Percentiles rank a stretch among this genome's conserved stretches.
Conservation (phyloP, 1,140 invertebrate species). For the Piezodorus guildinii region DNA sequence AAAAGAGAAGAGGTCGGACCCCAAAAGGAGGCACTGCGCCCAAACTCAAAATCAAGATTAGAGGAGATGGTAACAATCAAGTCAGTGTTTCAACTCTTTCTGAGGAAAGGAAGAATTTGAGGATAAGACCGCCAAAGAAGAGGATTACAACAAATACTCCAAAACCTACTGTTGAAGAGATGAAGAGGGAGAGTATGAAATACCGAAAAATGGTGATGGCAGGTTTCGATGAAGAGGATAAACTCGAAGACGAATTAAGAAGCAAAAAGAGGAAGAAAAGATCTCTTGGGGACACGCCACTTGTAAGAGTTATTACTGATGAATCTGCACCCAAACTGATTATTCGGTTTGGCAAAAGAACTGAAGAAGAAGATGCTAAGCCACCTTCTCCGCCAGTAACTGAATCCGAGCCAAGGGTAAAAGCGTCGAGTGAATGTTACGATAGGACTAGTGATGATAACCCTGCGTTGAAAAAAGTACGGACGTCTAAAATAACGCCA, state of each 20-base stretch:
- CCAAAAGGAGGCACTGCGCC: constrained; percentile 39
- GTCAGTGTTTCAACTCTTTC: constrained; percentile 29
- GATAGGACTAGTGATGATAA: constrained; percentile 26
- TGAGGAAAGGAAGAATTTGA: constrained; percentile 39
- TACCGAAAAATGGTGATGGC: constrained; percentile 71
- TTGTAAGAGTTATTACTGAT: constrained; percentile 33
- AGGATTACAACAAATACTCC: constrained; percentile 46
- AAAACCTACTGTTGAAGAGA: constrained; percentile 58
- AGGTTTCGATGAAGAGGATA: constrained; percentile 54
- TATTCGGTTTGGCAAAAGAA: constrained; percentile 44
- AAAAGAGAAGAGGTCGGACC: constrained; percentile 28
- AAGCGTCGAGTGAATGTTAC: constrained; percentile 1
- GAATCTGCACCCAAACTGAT: constrained; percentile 54
- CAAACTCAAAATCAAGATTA: constrained; percentile 74
- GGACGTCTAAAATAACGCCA: constrained; percentile 55
- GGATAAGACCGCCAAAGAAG: constrained; percentile 69
- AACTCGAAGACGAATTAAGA: constrained; percentile 35
- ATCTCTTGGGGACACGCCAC: constrained; percentile 23
- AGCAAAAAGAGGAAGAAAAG: constrained; percentile 23
- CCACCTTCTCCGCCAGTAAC: constrained; percentile 4
- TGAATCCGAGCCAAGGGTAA: constrained; percentile 12
- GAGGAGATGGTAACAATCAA: constrained; percentile 31
- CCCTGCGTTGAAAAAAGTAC: constrained; percentile 41
- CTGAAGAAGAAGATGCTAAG: constrained; percentile 22
- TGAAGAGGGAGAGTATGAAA: constrained; percentile 75